Evolutionary conservation across 2,797 vertebrate species (phyloP).

Genomic region (Podarcis lilfordi): DNA sequence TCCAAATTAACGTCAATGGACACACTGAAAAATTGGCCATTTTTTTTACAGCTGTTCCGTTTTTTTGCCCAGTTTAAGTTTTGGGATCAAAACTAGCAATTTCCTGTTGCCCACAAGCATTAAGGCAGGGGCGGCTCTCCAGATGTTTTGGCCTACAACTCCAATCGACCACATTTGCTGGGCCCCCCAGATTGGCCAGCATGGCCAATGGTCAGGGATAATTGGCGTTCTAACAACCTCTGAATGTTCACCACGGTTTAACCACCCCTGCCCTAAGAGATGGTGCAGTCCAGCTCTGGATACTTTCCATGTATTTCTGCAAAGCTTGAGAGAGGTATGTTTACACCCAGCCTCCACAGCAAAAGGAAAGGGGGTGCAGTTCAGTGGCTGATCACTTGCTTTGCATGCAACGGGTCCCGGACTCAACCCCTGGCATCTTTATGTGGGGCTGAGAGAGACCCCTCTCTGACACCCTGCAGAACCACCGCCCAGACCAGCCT

Average conservation of each 20-base stretch:
- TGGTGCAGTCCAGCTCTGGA: not conserved
- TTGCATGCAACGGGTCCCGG: not conserved
- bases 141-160: no score
- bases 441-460: not conserved
- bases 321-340: not conserved
- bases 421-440: not conserved
- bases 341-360: not conserved
- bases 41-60: conserved; percentile 51
- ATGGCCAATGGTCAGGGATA: not conserved
- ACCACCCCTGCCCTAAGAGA: not conserved
- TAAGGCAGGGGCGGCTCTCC: no score
- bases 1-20: conserved; percentile 72
- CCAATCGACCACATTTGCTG: no score
- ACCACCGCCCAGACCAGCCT: not conserved
- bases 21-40: conserved; percentile 69
- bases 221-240: not conserved
- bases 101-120: no score
- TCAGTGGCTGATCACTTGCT: not conserved
- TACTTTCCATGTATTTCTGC: no score
- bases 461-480: not conserved
- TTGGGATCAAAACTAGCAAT: no score
- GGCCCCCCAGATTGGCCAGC: no score
- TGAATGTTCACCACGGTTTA: not conserved
- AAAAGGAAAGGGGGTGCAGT: not conserved
- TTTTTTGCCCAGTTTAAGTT: not conserved